A percentile compares a stretch with the other conserved stretches of the same genome.
Evolutionary conservation across 2,797 vertebrate species (phyloP).

Genomic region (Falco biarmicus): DNA sequence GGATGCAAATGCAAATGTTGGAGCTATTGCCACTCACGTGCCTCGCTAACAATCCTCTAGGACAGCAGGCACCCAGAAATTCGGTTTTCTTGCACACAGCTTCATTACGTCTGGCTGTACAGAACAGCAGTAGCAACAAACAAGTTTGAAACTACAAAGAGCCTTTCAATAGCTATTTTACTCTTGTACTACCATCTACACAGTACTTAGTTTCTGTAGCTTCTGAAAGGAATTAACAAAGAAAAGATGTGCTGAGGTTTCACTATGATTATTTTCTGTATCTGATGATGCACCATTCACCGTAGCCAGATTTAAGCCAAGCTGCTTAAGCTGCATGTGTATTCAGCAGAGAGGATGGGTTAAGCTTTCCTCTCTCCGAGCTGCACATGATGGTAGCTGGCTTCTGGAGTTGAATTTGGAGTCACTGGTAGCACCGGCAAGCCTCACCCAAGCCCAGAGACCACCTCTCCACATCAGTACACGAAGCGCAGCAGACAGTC

Average conservation of each 20-base stretch:
- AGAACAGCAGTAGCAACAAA: background rate
- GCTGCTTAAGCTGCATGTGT: rapidly evolving
- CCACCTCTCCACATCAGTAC: rapidly evolving
- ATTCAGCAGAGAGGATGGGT: background rate
- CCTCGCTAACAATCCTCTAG: background rate
- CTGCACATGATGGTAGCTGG: rapidly evolving
- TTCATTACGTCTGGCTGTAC: rapidly evolving
- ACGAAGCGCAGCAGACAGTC: background rate
- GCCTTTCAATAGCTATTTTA: background rate
- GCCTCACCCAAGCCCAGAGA: no score
- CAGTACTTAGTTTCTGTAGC: background rate
- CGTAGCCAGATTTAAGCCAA: background rate
- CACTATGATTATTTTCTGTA: background rate
- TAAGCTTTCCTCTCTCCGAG: rapidly evolving
- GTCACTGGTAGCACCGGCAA: background rate
- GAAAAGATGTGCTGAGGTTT: background rate
- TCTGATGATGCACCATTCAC: background rate
- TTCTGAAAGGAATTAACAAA: background rate
- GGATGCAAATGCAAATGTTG: background rate
- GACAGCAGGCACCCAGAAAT: background rate
- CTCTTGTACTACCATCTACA: background rate
- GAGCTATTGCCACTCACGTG: background rate
- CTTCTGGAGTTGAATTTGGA: background rate
- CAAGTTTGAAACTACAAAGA: background rate
- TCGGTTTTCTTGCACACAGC: background rate